phyloP scores from a whole-genome alignment of 2,113 vertebrate genomes.

The chimpanzee (Pan troglodytes) region NHGRI_mPanTro3-v2.1_pri NC_072407.2:133001501-133002000 shows the following conservation, averaged over 20 bases:
- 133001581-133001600: neutral
- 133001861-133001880: neutral
- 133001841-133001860: neutral
- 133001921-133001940: neutral
- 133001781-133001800: neutral
- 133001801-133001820: neutral
- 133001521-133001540: neutral
- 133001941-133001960: neutral
- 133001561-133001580: neutral
- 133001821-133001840: neutral
- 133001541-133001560: neutral
- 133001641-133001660: neutral
- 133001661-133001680: neutral
- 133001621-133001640: neutral
- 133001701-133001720: neutral
- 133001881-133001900: fast-evolving
- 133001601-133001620: neutral
- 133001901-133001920: neutral
- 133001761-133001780: neutral
- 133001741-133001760: neutral
- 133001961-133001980: neutral
- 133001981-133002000: neutral
- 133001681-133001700: neutral
- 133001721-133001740: neutral
- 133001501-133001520: neutral